Conservation (phyloP, 2,888 invertebrate species). For the Apodemia hepburni region DNA sequence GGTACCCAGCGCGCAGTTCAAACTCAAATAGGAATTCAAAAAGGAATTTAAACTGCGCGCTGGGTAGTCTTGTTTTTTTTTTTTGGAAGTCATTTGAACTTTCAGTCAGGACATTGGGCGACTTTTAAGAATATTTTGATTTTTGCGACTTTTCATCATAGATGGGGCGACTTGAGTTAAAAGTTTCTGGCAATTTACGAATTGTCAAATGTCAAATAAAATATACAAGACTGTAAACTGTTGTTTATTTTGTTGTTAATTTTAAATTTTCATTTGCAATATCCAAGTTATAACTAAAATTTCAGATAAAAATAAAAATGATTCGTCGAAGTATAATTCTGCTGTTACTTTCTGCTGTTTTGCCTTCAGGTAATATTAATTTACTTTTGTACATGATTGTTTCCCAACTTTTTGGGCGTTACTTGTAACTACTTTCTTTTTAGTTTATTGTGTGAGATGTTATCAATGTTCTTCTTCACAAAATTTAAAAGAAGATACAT, state of each 20-base stretch:
- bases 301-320: not conserved
- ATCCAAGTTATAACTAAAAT: not conserved
- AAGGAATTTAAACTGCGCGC: no score
- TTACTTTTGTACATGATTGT: not conserved
- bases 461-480: constrained; percentile 97
- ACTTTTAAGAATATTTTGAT: no score
- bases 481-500: constrained; percentile 88
- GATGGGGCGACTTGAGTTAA: no score
- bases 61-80: no score
- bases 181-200: no score
- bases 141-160: no score
- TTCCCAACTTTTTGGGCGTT: not conserved
- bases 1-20: no score
- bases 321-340: not conserved
- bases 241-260: not conserved
- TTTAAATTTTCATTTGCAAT: not conserved
- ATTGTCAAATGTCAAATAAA: no score
- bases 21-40: no score
- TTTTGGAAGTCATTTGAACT: no score
- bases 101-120: no score
- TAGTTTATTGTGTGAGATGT: constrained; percentile 89
- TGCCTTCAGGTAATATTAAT: constrained; percentile 24
- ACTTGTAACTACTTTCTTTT: constrained; percentile 34
- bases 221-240: no score
- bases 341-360: not conserved